A percentile compares a stretch with the other conserved stretches of the same genome.
Evolutionary conservation across 2,888 invertebrate species (phyloP).

Genomic region (Phalangium opilio): DNA sequence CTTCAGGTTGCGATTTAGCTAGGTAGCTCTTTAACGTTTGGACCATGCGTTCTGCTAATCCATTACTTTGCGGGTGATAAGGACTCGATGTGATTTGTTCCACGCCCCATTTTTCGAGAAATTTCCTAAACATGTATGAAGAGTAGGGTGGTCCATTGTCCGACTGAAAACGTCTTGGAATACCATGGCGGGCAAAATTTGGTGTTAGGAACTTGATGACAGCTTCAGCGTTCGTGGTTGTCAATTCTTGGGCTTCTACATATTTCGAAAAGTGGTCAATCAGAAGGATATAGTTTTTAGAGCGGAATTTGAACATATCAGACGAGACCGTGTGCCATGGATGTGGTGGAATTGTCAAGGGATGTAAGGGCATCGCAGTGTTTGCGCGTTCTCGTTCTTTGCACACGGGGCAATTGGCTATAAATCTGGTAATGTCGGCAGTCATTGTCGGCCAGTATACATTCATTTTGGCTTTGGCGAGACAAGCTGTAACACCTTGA

Average conservation of each 20-base stretch:
- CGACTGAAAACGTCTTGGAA: neutral
- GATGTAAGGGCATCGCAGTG: neutral
- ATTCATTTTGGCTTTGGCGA: slow-evolving; percentile 2
- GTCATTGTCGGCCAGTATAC: slow-evolving; percentile 4
- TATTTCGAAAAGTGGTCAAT: slow-evolving; percentile 7
- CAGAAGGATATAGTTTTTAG: slow-evolving; percentile 2
- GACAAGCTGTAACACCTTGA: slow-evolving; percentile 4
- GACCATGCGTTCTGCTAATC: neutral
- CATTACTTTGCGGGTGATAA: slow-evolving; percentile 3
- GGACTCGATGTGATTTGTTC: neutral
- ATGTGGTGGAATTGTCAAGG: neutral
- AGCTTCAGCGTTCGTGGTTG: neutral
- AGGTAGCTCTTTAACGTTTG: slow-evolving; percentile 1
- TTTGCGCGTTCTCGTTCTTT: slow-evolving; percentile 2
- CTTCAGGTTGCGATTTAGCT: slow-evolving; percentile 5
- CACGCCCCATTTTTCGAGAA: slow-evolving; percentile 1
- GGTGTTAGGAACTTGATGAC: slow-evolving; percentile 5
- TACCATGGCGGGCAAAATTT: slow-evolving; percentile 3
- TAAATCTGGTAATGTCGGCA: slow-evolving; percentile 1
- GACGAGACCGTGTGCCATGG: slow-evolving; percentile 4
- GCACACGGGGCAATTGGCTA: slow-evolving; percentile 2
- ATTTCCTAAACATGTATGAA: neutral
- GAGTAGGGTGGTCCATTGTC: slow-evolving; percentile 4
- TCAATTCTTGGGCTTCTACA: slow-evolving; percentile 1
- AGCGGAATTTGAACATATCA: neutral